Base-by-base conservation (phyloP, 2,888 invertebrate genomes). In the Pristionchus japonicus region DNA sequence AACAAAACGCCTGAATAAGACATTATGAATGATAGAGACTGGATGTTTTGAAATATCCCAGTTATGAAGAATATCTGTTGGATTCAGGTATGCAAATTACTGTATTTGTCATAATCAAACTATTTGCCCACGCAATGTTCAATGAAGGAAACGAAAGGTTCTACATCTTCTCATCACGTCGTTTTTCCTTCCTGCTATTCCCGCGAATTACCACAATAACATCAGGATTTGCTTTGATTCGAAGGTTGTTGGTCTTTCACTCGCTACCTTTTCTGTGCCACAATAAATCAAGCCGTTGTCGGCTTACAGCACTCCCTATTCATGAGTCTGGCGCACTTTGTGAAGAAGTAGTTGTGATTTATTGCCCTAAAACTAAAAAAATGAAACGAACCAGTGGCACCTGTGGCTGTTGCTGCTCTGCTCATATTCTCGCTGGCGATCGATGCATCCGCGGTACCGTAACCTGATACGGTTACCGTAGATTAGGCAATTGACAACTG, bases 381-480 rank as follows among this genome's bases (percentile, higher is more conserved):
- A 15, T 34, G 20, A 9, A 37, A 31, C 64, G 61, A 13, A 86
- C 86, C 86, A 1, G 85, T 85, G 64, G 85, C 85, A 31, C 86
- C 86, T 20, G 87, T 80, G n/a, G 87, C 80, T 27, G 87, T 87
- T 20, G 87, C 87, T 17, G 87, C 87, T 87, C 80, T 31, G 80
- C 87, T 87, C 87, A 87, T 87, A 31, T 80, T 61, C 49, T 87
- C 87, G n/a, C 57, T 57, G 47, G 87, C 87, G 49, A 87, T 77
- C 37, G 87, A 87, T 34, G 80, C 87, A 87, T 87, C 87, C 43
- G 87, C 87, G 23, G 87, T 77, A 77, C 61, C 80, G 77, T 80
- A 87, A 27, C 86, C 85, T 40, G 40, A 20, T 13, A 47, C 13
- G 52, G 57, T 9, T 57, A 57, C 57, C 3, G 57, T 57, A 57